A percentile compares a stretch with the other conserved stretches of the same genome.
These are phyloP conservation scores for Alcedo atthis DNA, from an alignment of 2,797 vertebrate genomes.

Conservation along the genomic window DNA sequence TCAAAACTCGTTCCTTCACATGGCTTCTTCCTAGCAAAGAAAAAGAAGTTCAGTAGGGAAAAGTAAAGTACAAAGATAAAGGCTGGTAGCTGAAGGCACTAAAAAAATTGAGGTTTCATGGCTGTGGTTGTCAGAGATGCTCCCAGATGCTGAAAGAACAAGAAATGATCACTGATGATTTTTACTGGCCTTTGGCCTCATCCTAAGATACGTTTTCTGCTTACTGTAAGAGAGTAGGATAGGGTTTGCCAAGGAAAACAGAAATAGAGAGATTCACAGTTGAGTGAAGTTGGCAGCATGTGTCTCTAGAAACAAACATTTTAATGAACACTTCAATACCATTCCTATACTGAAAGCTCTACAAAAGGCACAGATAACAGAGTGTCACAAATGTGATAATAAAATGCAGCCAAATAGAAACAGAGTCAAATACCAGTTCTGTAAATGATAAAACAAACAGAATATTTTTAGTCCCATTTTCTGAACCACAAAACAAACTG, in stretches of 20 bases:
- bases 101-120: background rate
- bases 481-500: background rate
- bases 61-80: background rate
- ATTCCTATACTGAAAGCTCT: background rate
- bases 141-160: background rate
- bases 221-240: background rate
- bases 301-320: constrained; percentile 35
- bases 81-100: background rate
- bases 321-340: constrained; percentile 24
- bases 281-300: background rate
- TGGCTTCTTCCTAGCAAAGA: background rate
- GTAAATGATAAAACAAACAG: constrained; percentile 29
- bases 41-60: background rate
- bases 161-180: background rate
- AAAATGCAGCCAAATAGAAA: constrained; percentile 44
- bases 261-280: background rate
- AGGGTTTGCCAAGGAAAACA: background rate
- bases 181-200: background rate
- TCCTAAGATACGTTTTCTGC: background rate
- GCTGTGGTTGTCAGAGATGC: background rate
- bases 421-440: background rate
- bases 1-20: background rate
- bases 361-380: constrained; percentile 3
- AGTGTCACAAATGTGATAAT: constrained; percentile 12
- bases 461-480: constrained; percentile 11